Conservation (phyloP, 2,113 vertebrate genomes). For the Mormyrus iriodes region DNA sequence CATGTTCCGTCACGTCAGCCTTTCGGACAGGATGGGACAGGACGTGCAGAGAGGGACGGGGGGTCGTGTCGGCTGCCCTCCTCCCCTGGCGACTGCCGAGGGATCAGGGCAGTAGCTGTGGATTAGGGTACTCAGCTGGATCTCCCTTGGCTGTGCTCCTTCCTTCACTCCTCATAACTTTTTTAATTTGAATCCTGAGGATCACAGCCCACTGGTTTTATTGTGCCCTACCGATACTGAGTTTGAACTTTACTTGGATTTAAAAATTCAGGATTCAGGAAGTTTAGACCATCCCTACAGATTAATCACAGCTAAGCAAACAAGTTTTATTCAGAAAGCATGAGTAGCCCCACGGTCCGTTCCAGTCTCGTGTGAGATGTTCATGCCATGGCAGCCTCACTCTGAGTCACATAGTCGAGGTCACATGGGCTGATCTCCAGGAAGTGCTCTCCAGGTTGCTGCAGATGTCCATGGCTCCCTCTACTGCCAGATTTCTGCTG, state of each 20-base stretch:
- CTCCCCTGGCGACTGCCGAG: slow-evolving; percentile 37
- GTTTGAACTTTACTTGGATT: neutral
- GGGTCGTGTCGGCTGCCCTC: slow-evolving; percentile 21
- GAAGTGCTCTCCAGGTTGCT: neutral
- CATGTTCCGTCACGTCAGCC: neutral
- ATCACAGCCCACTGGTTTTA: neutral
- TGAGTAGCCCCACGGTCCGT: neutral
- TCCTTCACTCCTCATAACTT: slow-evolving; percentile 48
- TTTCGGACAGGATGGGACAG: slow-evolving; percentile 15
- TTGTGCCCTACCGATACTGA: neutral
- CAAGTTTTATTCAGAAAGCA: neutral
- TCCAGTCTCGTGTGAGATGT: neutral
- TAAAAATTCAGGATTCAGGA: neutral
- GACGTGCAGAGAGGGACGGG: neutral
- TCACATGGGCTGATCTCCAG: neutral
- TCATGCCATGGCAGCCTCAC: neutral
- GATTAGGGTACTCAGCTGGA: slow-evolving; percentile 50
- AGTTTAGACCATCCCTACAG: neutral
- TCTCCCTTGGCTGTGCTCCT: slow-evolving; percentile 53
- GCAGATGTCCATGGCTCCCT: neutral
- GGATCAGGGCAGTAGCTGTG: slow-evolving; percentile 51
- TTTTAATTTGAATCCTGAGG: neutral
- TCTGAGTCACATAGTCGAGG: neutral
- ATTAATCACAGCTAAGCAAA: neutral
- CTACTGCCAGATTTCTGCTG: neutral